Conservation (phyloP, 2,888 invertebrate species). For the Epicampocera succincta region DNA sequence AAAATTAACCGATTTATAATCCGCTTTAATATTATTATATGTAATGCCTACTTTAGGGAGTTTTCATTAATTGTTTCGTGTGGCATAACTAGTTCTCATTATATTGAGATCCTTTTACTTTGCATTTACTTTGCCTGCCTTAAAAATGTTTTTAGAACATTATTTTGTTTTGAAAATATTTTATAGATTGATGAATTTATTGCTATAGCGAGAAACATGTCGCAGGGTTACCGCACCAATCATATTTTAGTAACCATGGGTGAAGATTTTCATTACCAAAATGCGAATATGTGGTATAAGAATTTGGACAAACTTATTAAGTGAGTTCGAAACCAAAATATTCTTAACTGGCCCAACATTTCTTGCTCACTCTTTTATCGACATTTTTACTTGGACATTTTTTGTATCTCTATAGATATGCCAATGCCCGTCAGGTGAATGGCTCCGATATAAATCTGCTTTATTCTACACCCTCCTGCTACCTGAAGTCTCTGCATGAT, state of each 20-base stretch:
- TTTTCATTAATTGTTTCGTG: too few relatives aligned
- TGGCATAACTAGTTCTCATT: too few relatives aligned
- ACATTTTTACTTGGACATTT: too few relatives aligned
- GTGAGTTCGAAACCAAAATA: conserved; percentile 81
- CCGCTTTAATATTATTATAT: too few relatives aligned
- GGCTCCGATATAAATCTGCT: conserved; percentile 88
- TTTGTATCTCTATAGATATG: too few relatives aligned
- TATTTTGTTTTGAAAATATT: not conserved
- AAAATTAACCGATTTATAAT: too few relatives aligned
- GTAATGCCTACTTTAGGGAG: too few relatives aligned
- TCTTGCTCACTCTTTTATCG: too few relatives aligned
- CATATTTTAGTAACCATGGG: conserved; percentile 96
- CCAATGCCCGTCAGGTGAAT: conserved; percentile 79
- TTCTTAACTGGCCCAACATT: too few relatives aligned
- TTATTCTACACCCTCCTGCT: conserved; percentile 94
- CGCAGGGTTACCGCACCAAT: conserved; percentile 84
- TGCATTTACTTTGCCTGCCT: too few relatives aligned
- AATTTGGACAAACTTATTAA: conserved; percentile 95
- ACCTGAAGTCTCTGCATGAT: conserved; percentile 89
- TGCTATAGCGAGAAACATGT: conserved; percentile 83
- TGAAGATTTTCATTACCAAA: conserved; percentile 93
- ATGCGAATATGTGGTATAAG: conserved; percentile 88
- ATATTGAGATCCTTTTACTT: too few relatives aligned
- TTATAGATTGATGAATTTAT: conserved; percentile 84
- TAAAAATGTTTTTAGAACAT: too few relatives aligned